Evolutionary conservation across 2,888 invertebrate genomes (phyloP).

Genomic region (Standfussiana lucernea): DNA sequence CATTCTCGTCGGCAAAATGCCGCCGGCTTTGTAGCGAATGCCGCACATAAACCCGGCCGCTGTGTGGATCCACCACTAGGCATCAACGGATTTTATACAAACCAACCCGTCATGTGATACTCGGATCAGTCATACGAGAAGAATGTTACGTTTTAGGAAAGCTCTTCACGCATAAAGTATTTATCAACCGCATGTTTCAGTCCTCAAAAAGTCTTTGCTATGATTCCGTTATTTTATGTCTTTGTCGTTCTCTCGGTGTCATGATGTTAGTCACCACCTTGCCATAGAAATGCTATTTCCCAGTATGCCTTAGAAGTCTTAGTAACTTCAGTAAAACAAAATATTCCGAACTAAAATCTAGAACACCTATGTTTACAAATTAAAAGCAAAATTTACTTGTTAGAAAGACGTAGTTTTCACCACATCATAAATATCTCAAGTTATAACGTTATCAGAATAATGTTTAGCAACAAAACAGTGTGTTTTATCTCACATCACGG

Average conservation of each 20-base stretch:
- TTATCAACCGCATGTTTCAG: background rate
- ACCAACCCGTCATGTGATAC: background rate
- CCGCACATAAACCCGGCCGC: no score
- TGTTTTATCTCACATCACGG: constrained; percentile 48
- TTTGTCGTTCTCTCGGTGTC: background rate
- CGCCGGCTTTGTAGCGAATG: no score
- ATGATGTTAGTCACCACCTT: background rate
- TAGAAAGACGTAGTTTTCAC: constrained; percentile 17
- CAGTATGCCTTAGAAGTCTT: background rate
- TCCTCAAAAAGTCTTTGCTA: background rate
- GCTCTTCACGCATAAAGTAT: background rate
- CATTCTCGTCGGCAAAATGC: no score
- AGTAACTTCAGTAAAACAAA: background rate
- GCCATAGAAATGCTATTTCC: background rate
- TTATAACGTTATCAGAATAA: constrained; percentile 21
- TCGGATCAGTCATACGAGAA: background rate
- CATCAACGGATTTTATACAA: background rate
- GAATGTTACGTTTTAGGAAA: background rate
- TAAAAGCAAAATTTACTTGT: constrained; percentile 27
- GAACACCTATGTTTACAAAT: constrained; percentile 8
- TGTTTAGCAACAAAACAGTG: constrained; percentile 38
- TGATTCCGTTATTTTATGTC: background rate
- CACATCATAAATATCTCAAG: constrained; percentile 26
- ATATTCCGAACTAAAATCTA: constrained; percentile 3
- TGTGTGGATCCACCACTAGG: no score